These are phyloP conservation scores for Oceanodroma tethys DNA, from an alignment of 2,113 vertebrate species.

Conservation along the genomic window DNA sequence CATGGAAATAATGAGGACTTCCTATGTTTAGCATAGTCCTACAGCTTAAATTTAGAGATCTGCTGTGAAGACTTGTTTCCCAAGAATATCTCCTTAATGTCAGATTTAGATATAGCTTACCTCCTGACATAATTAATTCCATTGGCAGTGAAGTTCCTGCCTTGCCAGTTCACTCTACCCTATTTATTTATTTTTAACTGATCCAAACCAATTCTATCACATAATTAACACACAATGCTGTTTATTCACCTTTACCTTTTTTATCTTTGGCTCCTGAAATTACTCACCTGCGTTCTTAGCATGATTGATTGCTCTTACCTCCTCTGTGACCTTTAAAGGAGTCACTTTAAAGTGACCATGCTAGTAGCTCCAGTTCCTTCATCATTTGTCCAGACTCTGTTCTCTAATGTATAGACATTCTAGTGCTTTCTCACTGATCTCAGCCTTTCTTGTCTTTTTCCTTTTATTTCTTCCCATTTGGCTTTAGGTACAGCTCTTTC, in stretches of 20 bases:
- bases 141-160: not conserved
- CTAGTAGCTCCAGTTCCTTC: not conserved
- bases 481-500: not conserved
- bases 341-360: not conserved
- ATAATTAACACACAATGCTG: constrained; percentile 13
- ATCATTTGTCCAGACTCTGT: not conserved
- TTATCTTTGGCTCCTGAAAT: constrained; percentile 10
- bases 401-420: not conserved
- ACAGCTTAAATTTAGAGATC: not conserved
- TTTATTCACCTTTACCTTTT: constrained; percentile 3
- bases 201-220: not conserved
- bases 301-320: not conserved
- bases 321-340: not conserved
- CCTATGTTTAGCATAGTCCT: not conserved
- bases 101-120: not conserved
- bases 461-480: not conserved
- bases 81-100: not conserved
- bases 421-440: not conserved
- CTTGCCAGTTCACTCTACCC: not conserved
- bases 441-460: not conserved
- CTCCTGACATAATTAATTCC: not conserved
- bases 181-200: constrained; percentile 3
- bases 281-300: not conserved
- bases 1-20: not conserved
- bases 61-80: not conserved